Conservation (phyloP, 2,113 vertebrate species). For the Orcinus orca region DNA sequence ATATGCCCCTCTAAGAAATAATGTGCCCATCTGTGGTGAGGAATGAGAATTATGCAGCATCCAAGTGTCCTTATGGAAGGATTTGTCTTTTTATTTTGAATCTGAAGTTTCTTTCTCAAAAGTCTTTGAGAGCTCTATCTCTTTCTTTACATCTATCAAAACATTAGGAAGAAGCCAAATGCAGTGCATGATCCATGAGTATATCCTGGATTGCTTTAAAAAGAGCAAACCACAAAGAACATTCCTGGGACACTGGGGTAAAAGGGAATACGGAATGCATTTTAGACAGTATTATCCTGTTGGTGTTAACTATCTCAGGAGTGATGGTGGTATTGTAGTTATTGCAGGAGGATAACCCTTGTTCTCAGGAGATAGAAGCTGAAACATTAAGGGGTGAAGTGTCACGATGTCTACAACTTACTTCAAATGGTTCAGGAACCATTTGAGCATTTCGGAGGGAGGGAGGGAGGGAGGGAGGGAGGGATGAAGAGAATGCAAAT, state of each 20-base stretch:
- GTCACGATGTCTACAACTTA: not conserved
- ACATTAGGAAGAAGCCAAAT: not conserved
- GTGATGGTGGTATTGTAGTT: accelerated
- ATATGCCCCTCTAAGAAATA: constrained; percentile 32
- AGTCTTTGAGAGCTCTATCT: not conserved
- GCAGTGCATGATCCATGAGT: not conserved
- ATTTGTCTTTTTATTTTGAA: constrained; percentile 11
- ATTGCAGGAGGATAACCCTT: not conserved
- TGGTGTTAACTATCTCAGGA: accelerated
- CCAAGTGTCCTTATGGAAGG: not conserved
- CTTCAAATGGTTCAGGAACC: not conserved
- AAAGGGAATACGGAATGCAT: accelerated
- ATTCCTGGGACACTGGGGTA: not conserved
- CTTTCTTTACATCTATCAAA: not conserved
- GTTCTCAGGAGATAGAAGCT: not conserved
- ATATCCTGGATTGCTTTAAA: not conserved
- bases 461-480: not conserved
- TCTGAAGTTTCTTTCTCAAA: not conserved
- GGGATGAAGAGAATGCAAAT: not conserved
- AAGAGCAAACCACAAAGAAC: not conserved
- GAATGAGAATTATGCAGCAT: not conserved
- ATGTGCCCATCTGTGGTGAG: constrained; percentile 57
- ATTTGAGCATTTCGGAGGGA: not conserved
- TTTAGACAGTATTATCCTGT: not conserved
- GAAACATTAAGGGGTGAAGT: not conserved